Base-by-base conservation (phyloP, 2,113 vertebrate species). In the Arenaria interpres region DNA sequence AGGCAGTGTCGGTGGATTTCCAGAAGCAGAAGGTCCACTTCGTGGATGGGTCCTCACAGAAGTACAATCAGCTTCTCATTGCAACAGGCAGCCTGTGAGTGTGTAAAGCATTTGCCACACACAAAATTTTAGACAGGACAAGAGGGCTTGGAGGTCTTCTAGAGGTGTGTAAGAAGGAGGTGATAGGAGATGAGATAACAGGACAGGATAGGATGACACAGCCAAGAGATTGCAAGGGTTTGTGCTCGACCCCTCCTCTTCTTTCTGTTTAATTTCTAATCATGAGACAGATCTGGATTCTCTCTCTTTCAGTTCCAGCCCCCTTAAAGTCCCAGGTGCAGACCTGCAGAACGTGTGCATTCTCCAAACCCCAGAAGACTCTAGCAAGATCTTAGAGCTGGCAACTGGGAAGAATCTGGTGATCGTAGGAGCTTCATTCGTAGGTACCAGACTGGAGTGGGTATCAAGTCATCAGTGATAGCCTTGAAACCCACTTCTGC, bases 381-480 rank as follows among this genome's bases (percentile, higher is more conserved):
- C 99, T 21, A 96, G 75, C 60, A 98, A 97, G 51, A 98, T 99
- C 93, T 93, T 98, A 85, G 53, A 85, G 43, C 93, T 98, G 81
- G 98, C 98, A 51, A n/a, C 95, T 3, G 98, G 97, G 59, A 98
- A 88, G 66, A 98, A 96, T 6, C 95, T 98, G 19, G 98, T 98
- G 62, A 74, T 99, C 5, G 8, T 99, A 10, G 99, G 99, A 87
- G 95, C 99, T 16, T 99, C 99, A 11, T 99, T 99, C 94, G 88
- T 99, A 97, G 99, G 99, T 99, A 90, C 43, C 15, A 23, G 60
- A 45, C 84, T 62, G 67, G 50, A 85, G 60, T 10, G 33, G 85
- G 22, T 39, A 46, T 24, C 74, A 33, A 59, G 23, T 6, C 63
- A 35, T 7, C 67, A 24, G 12, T 4, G n/a, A 43, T 6, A 66